Base-by-base conservation (phyloP, 2,888 invertebrate species). In the Agrilus cyanescens region DNA sequence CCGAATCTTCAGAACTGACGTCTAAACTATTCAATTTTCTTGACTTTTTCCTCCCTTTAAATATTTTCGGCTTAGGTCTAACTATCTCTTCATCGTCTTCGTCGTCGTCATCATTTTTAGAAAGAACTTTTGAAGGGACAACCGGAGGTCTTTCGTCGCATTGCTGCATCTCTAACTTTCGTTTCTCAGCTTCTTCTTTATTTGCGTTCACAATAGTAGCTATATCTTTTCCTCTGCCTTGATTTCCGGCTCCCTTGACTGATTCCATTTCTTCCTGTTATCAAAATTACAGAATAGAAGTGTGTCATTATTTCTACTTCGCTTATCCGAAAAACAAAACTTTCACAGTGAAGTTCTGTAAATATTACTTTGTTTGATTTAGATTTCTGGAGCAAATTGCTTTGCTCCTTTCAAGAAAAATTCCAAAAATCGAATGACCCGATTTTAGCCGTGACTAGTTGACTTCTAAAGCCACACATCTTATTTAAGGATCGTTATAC, bases 181-280 rank as follows among this genome's bases (percentile, higher is more conserved):
- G 49, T 38, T 52, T 49, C 12, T 51, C 48, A 3, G 50, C 51
- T 10, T 58, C 59, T 53, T 83, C 83, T 53, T 82, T 81, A 39
- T 81, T 82, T 0, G 78, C 80, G 51, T 85, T 84, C 2, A 85
- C 82, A 51, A 91, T 90, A 40, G 88, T 91, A n/a, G 85, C 80
- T 54, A 91, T 91, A 63, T 94, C 91, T 63, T 94, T 94, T 0
- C 94, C 93, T 15, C 88, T 74, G 1, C 85, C 84, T 54, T 83
- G 78, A 63, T 84, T 85, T 1, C 89, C 87, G 1, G 84, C 82
- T 18, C 85, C 83, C 43, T 81, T 80, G 1, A 79, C 80, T 4
- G 81, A 78, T 33, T 79, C 78, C 59, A 83, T 79, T 58, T 86
- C 85, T 53, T 82, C 82, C 72, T 80, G 60, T 8, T 53, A 50